Base-by-base conservation (phyloP, 2,113 vertebrate genomes). In the Paraplagusia blochii region DNA sequence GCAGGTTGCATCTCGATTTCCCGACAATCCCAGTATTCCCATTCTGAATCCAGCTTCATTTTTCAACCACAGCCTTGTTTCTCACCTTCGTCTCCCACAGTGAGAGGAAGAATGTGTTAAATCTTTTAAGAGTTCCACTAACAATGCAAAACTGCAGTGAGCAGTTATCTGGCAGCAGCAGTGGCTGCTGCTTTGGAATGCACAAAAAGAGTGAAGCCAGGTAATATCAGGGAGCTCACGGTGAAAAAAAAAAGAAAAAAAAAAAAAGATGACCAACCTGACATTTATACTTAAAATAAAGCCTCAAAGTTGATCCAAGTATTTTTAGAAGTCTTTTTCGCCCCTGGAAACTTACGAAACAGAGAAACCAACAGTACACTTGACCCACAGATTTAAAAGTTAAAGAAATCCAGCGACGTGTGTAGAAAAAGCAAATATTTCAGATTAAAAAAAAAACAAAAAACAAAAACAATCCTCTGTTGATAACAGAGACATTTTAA, bases 41-140 rank as follows among this genome's bases (percentile, higher is more conserved):
- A 44, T 36, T 58, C 22, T 29, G 22, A 29, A 29, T 59, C 60
- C 53, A 58, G 49, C 43, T 36, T 53, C 71, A 71, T 53, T 77
- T 59, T 67, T 54, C 56, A 56, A 45, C 36, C 11, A 0, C 5
- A 17, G 39, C 65, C 71, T 68, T 74, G 57, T 47, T 16, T 10
- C 42, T 53, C 29, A 44, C 33, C 14, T 48, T 49, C 40, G 11
- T 8, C 17, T 42, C 74, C 72, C 1, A 36, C 44, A 4, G 76
- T 1, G 59, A 68, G 49, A 56, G 43, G 56, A 46, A 68, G 56
- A 45, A 22, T 44, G 62, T 75, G 58, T 29, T 29, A 53, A 74
- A 77, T 79, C 69, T 70, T 79, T 76, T 63, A 63, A 29, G 40
- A 9, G 36, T 59, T 74, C 51, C 65, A 63, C 69, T 58, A 62